Evolutionary conservation across 1,140 invertebrate genomes (phyloP).

Genomic region (Dryas iulia): DNA sequence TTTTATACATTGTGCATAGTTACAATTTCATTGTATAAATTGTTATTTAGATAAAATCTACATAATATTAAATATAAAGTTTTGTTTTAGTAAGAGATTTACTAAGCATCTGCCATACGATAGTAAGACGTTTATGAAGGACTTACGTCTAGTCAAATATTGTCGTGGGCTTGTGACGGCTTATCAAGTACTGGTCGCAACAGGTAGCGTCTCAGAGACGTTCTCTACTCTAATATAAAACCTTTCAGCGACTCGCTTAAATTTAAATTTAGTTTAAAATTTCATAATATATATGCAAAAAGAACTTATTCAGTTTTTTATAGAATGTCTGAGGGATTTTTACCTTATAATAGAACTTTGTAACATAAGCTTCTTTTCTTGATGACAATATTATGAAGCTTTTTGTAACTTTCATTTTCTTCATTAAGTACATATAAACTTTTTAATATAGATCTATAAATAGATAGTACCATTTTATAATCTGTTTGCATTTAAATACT

Average conservation of each 20-base stretch:
- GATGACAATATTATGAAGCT: background rate
- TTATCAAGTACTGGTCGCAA: constrained; percentile 28
- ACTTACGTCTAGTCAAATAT: constrained; percentile 42
- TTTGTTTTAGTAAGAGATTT: background rate
- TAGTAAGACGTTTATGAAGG: constrained; percentile 40
- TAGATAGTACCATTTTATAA: background rate
- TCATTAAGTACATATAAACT: background rate
- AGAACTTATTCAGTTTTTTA: background rate
- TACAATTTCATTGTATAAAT: background rate
- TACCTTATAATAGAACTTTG: background rate
- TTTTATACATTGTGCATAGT: background rate
- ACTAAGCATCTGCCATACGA: constrained; percentile 4
- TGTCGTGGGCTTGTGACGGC: constrained; percentile 31
- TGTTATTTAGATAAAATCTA: background rate
- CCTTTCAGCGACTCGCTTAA: constrained; percentile 6
- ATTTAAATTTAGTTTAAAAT: constrained; percentile 10
- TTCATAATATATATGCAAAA: constrained; percentile 1
- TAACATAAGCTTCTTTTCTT: background rate
- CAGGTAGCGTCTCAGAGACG: constrained; percentile 30
- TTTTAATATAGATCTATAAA: background rate
- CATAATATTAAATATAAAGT: background rate
- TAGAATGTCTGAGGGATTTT: background rate
- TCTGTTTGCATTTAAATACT: background rate
- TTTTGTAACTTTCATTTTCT: background rate
- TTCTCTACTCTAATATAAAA: constrained; percentile 17